Evolutionary conservation across 2,888 invertebrate species (phyloP).

Genomic region (Ochlodes sylvanus): DNA sequence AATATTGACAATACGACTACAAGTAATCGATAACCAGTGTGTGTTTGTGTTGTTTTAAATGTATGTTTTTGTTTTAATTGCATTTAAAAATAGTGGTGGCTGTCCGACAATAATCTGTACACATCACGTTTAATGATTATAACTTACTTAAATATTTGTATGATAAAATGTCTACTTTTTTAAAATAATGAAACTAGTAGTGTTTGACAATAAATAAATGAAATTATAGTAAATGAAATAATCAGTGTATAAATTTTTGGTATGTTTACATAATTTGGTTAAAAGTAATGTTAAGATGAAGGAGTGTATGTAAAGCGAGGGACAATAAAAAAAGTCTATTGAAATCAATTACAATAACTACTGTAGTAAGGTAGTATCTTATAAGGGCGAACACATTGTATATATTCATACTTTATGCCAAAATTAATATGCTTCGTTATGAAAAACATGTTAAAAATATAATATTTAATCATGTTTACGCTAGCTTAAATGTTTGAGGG

Average conservation of each 20-base stretch:
- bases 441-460: neutral
- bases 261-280: constrained; percentile 34
- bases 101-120: no score
- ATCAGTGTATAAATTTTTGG: constrained; percentile 29
- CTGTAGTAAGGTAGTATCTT: neutral
- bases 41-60: no score
- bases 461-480: no score
- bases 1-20: no score
- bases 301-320: constrained; percentile 22
- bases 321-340: constrained; percentile 42
- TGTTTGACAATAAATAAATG: constrained; percentile 59
- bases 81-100: no score
- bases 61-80: no score
- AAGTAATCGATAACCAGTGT: no score
- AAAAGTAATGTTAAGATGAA: constrained; percentile 17
- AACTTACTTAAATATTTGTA: neutral
- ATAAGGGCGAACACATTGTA: constrained; percentile 14
- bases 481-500: no score
- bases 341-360: constrained; percentile 22
- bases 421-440: neutral
- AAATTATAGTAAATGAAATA: constrained; percentile 10
- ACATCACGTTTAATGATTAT: neutral
- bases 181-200: constrained; percentile 46
- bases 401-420: constrained; percentile 8
- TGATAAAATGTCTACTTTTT: neutral